Base-by-base conservation (phyloP, 2,113 vertebrate species). In the Syngnathus scovelli region DNA sequence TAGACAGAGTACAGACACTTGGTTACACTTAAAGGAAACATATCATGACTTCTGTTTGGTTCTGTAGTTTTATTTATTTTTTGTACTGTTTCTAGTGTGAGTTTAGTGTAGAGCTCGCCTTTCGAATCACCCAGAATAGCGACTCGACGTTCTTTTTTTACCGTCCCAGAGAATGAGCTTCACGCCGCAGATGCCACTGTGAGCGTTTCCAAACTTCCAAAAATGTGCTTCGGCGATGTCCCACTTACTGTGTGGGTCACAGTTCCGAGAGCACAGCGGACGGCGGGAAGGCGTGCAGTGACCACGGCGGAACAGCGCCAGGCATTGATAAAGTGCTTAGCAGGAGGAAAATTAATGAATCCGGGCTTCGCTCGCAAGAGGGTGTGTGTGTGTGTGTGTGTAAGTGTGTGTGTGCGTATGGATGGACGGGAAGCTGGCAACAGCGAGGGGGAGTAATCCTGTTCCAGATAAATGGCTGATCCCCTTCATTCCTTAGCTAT, bases 381-480 rank as follows among this genome's bases (percentile, higher is more conserved):
- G 65, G 41, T 7, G 13, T 61, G 38, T 43, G 62, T 37, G 23
- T 33, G 41, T 44, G 61, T 41, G 61, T 62, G n/a, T n/a, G n/a
- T n/a, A n/a, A n/a, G n/a, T n/a, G n/a, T n/a, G n/a, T n/a, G n/a
- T n/a, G n/a, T n/a, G 60, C 3, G 61, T 19, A 10, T 4, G 61
- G 38, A 11, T 37, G 64, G 64, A 36, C 33, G 36, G 46, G 46
- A 37, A 12, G 36, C 12, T 68, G 73, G 82, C 71, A 12, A 59
- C 19, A 49, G 71, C 8, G 71, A 23, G 60, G 51, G 39, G 75
- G 83, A 80, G 89, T 92, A 92, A 93, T 92, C 90, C 89, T 88
- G 90, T 91, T 93, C 90, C 89, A 88, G 91, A 87, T 92, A 92
- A 91, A 91, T 83, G 89, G 89, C 90, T 93, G 90, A 92, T 93